Percentiles rank a stretch among this genome's conserved stretches.
Conservation (phyloP, 2,113 vertebrate species). For the Phoenicopterus ruber region DNA sequence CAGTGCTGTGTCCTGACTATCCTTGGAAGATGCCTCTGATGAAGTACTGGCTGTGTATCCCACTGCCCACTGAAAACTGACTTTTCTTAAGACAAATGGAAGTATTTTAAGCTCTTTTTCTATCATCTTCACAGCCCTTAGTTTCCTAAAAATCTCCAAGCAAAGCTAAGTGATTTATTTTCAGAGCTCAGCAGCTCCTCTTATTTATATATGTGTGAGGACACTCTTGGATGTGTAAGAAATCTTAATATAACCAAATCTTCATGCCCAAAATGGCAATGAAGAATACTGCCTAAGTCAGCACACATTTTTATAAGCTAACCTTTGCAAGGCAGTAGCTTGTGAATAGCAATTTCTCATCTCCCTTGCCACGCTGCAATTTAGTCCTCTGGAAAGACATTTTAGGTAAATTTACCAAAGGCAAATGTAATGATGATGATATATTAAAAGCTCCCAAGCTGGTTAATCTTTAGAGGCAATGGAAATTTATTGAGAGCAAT, state of each 20-base stretch:
- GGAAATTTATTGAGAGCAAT: background rate
- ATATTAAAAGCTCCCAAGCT: background rate
- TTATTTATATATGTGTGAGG: background rate
- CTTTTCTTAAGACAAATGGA: background rate
- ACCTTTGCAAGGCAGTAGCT: background rate
- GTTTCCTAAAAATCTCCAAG: background rate
- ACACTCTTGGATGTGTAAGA: background rate
- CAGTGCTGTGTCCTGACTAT: background rate
- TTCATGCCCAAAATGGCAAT: background rate
- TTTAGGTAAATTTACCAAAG: slow-evolving; percentile 22
- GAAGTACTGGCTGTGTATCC: background rate
- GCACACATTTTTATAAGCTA: background rate
- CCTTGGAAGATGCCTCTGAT: background rate
- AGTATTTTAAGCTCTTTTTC: background rate
- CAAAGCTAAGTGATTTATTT: background rate
- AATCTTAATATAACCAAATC: background rate
- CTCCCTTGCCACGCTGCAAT: background rate
- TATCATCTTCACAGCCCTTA: background rate
- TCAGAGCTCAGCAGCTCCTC: background rate
- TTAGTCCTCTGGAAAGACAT: background rate
- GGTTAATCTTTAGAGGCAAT: background rate
- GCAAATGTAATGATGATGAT: background rate
- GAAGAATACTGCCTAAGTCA: background rate
- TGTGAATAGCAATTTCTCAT: background rate
- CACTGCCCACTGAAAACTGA: background rate